A percentile compares a stretch with the other conserved stretches of the same genome.
These are phyloP conservation scores for Slavum lentiscoides DNA, from an alignment of 2,888 invertebrate genomes.

Conservation along the genomic window DNA sequence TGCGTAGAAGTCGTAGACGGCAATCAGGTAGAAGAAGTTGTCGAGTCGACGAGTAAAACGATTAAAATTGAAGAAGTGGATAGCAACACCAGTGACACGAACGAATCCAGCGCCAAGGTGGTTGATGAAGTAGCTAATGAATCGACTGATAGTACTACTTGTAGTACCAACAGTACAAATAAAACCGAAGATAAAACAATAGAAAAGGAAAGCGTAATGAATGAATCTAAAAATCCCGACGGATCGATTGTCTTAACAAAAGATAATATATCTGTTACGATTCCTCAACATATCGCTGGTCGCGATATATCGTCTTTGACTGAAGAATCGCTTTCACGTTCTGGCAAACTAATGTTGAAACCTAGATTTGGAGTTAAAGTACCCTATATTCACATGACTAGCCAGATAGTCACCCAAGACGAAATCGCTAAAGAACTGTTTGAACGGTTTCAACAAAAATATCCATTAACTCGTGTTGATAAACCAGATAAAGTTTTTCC, in stretches of 20 bases:
- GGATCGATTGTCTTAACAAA: slow-evolving; percentile 15
- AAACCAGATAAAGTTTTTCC: slow-evolving; percentile 63
- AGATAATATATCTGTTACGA: slow-evolving; percentile 43
- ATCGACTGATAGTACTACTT: neutral
- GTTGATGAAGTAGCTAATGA: neutral
- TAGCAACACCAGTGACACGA: neutral
- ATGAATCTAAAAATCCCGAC: slow-evolving; percentile 26
- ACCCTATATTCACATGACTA: slow-evolving; percentile 62
- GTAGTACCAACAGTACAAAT: no score
- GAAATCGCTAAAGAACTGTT: slow-evolving; percentile 65
- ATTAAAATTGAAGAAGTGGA: neutral
- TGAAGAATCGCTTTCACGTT: slow-evolving; percentile 58
- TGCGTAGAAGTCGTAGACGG: neutral
- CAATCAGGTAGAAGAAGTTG: neutral
- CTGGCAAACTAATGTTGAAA: slow-evolving; percentile 60
- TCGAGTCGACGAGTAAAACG: neutral
- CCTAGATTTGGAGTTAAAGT: slow-evolving; percentile 62
- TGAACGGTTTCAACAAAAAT: slow-evolving; percentile 62
- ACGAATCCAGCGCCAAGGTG: neutral
- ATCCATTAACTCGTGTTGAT: slow-evolving; percentile 59
- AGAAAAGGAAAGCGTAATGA: neutral
- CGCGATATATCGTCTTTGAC: slow-evolving; percentile 61
- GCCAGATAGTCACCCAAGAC: slow-evolving; percentile 64
- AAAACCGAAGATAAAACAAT: neutral
- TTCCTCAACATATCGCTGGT: slow-evolving; percentile 60